Evolutionary conservation across 2,888 invertebrate genomes (phyloP).

Genomic region (Itoplectis maculator): DNA sequence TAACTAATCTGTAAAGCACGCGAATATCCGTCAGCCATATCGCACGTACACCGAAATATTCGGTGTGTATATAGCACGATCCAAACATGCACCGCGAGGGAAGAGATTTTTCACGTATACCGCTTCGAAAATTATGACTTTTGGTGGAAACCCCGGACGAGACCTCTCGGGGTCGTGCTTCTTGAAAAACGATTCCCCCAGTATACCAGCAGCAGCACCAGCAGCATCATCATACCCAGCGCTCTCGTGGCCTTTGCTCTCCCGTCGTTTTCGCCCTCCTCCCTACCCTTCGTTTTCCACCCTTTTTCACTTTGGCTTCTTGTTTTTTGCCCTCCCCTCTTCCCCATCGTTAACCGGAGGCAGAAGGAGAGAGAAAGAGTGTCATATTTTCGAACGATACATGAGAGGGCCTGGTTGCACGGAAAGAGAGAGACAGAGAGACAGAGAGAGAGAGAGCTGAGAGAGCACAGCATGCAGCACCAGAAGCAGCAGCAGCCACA

Average conservation of each 20-base stretch:
- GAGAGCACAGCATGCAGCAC: slow-evolving; percentile 7
- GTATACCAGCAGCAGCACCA: background rate
- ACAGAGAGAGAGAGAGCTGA: background rate
- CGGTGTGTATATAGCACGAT: too few species aligned
- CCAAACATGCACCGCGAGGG: background rate
- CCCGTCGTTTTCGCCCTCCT: slow-evolving; percentile 36
- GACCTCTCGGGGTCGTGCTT: slow-evolving; percentile 33
- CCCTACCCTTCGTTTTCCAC: slow-evolving; percentile 25
- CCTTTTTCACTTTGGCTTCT: slow-evolving; percentile 42
- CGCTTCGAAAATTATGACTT: slow-evolving; percentile 33
- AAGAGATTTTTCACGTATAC: slow-evolving; percentile 7
- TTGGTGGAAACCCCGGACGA: slow-evolving; percentile 21
- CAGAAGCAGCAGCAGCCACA: slow-evolving; percentile 1
- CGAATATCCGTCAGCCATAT: background rate
- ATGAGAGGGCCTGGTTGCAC: background rate
- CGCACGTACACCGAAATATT: background rate
- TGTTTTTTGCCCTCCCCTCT: slow-evolving; percentile 13
- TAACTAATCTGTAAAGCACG: too few species aligned
- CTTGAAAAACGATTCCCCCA: slow-evolving; percentile 44
- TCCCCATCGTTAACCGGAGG: slow-evolving; percentile 55
- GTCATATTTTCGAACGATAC: slow-evolving; percentile 60
- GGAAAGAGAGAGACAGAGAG: too few species aligned
- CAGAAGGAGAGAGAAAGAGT: slow-evolving; percentile 28
- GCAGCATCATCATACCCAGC: slow-evolving; percentile 11
- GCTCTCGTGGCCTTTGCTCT: slow-evolving; percentile 45